Base-by-base conservation (phyloP, 2,797 vertebrate genomes). In the Valencia hispanica region DNA sequence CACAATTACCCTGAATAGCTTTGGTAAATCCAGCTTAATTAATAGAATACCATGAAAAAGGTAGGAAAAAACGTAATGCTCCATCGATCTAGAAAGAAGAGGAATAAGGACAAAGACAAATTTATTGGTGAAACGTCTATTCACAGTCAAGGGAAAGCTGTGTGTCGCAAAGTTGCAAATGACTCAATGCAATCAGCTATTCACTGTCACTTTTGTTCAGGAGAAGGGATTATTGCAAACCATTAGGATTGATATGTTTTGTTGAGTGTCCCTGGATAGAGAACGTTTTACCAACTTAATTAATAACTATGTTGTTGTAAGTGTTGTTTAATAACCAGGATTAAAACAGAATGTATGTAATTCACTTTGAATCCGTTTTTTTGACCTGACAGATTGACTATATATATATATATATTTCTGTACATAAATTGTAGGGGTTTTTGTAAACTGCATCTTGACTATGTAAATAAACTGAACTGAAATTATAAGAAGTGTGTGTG, bases 21-120 rank as follows among this genome's bases (percentile, higher is more conserved):
- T 78, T 50, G n/a, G 12, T 20, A 69, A 79, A 45, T 68, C 34
- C 14, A 17, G 30, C 30, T 2, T 75, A 63, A 85, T 77, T 30
- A 53, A 79, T 3, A 12, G 30, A 30, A 50, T n/a, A 47, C 5
- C 6, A n/a, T 74, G 17, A 73, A 70, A 70, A 57, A 27, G 15
- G 79, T 66, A 27, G 53, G 45, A 34, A 74, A 78, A 71, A 15
- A 47, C 4, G n/a, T 7, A 9, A 68, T 27, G 65, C 25, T 68
- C 14, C 41, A 45, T 68, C 7, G 25, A 68, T 43, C 14, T 27
- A 18, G 41, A 39, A 43, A 36, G 11, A 70, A 70, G 12, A 50
- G 43, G 1, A 71, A 75, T 71, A 3, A 47, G 70, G 32, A 80
- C 25, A 32, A 72, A 41, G 59, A 41, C 20, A 36, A 66, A 66